These are phyloP conservation scores for Scarus forsteni DNA, from an alignment of 2,797 vertebrate species.

Conservation along the genomic window DNA sequence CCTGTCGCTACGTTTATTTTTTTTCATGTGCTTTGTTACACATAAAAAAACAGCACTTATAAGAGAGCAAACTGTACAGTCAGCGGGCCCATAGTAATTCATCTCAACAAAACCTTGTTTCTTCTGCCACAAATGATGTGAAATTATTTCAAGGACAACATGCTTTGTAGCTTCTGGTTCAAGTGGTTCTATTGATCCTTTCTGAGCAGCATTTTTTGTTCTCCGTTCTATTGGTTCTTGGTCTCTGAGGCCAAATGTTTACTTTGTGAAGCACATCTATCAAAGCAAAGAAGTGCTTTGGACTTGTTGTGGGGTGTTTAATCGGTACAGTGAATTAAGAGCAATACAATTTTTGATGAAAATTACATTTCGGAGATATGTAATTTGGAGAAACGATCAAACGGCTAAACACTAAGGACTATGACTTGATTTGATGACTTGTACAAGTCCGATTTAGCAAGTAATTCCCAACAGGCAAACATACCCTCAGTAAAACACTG, in stretches of 20 bases:
- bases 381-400: conserved; percentile 4
- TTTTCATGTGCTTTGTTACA: conserved; percentile 54
- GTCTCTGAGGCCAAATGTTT: conserved; percentile 37
- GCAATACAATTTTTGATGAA: conserved; percentile 24
- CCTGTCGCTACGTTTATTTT: conserved; percentile 47
- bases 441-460: conserved; percentile 29
- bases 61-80: conserved; percentile 36
- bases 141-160: conserved; percentile 47
- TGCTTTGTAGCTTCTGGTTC: conserved; percentile 40
- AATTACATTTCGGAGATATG: conserved; percentile 11
- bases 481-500: conserved; percentile 4
- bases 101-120: conserved; percentile 43
- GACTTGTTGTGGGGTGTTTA: conserved; percentile 45
- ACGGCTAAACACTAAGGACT: conserved; percentile 24
- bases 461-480: conserved; percentile 14
- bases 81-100: conserved; percentile 52
- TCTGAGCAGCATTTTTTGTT: conserved; percentile 15
- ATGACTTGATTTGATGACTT: conserved; percentile 24
- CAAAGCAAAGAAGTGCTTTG: conserved; percentile 41
- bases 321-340: conserved; percentile 43
- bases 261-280: conserved; percentile 55
- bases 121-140: conserved; percentile 42
- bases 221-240: conserved; percentile 17
- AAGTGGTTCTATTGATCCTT: conserved; percentile 43
- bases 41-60: conserved; percentile 52